Evolutionary conservation across 2,888 invertebrate species (phyloP).

Genomic region (Ptilodon capucinus): DNA sequence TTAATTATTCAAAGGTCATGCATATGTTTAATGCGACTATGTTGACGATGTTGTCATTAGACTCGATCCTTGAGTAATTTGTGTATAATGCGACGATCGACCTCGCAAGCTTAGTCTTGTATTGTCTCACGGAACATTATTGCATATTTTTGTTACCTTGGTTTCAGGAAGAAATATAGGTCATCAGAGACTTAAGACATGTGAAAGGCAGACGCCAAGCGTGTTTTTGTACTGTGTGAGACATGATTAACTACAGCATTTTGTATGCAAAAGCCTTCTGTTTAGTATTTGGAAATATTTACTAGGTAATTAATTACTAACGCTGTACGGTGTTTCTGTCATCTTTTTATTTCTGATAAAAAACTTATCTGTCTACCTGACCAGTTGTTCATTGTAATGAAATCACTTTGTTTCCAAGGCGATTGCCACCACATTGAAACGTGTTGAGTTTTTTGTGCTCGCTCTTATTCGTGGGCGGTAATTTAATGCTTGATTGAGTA

Average conservation of each 20-base stretch:
- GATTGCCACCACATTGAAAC: background rate
- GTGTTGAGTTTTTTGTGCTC: background rate
- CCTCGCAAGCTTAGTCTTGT: background rate
- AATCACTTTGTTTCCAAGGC: background rate
- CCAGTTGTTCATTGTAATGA: background rate
- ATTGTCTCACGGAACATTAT: background rate
- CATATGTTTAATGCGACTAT: background rate
- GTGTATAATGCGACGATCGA: background rate
- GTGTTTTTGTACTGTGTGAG: background rate
- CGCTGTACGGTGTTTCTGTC: too few species aligned
- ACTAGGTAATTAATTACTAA: too few species aligned
- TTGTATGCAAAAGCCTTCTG: background rate
- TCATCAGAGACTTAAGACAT: background rate
- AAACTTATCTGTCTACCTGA: background rate
- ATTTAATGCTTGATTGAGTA: conserved; percentile 10
- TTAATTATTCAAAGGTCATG: conserved; percentile 3
- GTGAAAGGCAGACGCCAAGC: background rate
- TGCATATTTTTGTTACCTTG: background rate
- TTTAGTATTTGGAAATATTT: too few species aligned
- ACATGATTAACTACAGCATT: background rate
- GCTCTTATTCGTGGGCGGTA: conserved; percentile 18
- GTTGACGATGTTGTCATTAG: background rate
- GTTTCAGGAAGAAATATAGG: background rate
- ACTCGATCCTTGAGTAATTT: background rate
- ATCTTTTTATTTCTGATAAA: background rate